phyloP scores from a whole-genome alignment of 1,140 invertebrate species.

The Zaprionus taronus region DNA sequence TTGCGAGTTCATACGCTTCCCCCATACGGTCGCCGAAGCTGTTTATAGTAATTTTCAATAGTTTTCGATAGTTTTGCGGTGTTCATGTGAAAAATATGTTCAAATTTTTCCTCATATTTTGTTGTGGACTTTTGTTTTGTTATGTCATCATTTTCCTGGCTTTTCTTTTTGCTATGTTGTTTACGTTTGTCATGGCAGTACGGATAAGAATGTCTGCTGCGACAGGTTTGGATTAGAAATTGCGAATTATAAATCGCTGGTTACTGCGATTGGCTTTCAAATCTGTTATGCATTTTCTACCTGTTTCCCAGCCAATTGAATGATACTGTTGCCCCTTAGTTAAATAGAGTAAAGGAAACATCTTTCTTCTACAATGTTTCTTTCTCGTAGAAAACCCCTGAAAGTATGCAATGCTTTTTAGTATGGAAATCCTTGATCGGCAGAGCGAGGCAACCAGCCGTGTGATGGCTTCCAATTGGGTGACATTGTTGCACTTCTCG shows the following conservation, averaged over 20 bases:
- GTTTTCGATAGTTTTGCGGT: slow-evolving; percentile 76
- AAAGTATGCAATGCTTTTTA: slow-evolving; percentile 1
- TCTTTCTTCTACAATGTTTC: no score
- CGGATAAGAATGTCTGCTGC: slow-evolving; percentile 1
- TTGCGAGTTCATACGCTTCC: slow-evolving; percentile 41
- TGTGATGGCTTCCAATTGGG: not conserved
- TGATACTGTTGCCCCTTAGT: no score
- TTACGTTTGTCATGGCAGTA: not conserved
- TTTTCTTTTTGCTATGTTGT: slow-evolving; percentile 1
- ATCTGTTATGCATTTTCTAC: no score
- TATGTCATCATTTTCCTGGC: slow-evolving; percentile 12
- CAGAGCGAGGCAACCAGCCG: not conserved
- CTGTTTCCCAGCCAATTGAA: no score
- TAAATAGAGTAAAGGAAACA: no score
- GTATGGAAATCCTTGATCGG: not conserved
- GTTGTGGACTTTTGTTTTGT: slow-evolving; percentile 3
- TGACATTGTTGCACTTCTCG: slow-evolving; percentile 1
- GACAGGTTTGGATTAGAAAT: not conserved
- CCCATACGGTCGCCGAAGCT: slow-evolving; percentile 47
- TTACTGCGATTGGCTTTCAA: not conserved
- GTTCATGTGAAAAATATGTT: slow-evolving; percentile 74
- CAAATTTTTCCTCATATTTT: slow-evolving; percentile 31
- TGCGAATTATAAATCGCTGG: not conserved
- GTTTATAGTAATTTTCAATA: slow-evolving; percentile 80
- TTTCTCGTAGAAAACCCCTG: no score